Base-by-base conservation (phyloP, 2,888 invertebrate genomes). In the Epistrophella euchroma region DNA sequence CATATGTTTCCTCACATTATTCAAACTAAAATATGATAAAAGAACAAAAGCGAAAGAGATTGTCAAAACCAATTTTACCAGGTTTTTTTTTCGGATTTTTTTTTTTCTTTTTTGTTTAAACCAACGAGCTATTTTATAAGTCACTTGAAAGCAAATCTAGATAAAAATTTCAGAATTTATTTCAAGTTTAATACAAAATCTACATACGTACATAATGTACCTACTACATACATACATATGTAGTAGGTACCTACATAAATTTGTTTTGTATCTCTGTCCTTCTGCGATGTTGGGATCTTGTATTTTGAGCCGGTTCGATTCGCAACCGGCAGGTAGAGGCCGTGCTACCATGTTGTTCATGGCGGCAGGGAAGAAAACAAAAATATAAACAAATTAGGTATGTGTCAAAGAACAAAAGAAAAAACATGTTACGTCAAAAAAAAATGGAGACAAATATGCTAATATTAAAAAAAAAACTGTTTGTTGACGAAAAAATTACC, bases 371-470 rank as follows among this genome's bases (percentile, higher is more conserved):
- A 22, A 28, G 6, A 11, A 15, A 62, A 28, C 17, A 64, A 64
- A 64, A 74, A 84, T 70, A 70, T 79, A 74, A 78, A 84, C 78
- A 78, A 78, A 73, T 77, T 83, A 56, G 56, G 37, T 58, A 56
- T 62, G 37, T 58, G 64, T 70, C 64, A 78, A 79, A 82, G 66
- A 52, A 66, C 47, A 22, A 52, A 52, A 68, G 58, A 64, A 37
- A 64, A 55, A 68, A 70, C 17, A 45, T 64, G n/a, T 40, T 50
- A 71, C 45, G 72, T 43, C 64, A 58, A 37, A 28, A 37, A 58
- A 35, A 28, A 37, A 72, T 43, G 10, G 37, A 50, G 15, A 37
- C 37, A 50, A 40, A 66, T 66, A 47, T 73, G 50, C 58, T 35
- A 78, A 55, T 28, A 32, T 32, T 9, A 2, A 32, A 35, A 22